These are phyloP conservation scores for Drosophila prolongata DNA, from an alignment of 2,888 invertebrate species.

Conservation along the genomic window DNA sequence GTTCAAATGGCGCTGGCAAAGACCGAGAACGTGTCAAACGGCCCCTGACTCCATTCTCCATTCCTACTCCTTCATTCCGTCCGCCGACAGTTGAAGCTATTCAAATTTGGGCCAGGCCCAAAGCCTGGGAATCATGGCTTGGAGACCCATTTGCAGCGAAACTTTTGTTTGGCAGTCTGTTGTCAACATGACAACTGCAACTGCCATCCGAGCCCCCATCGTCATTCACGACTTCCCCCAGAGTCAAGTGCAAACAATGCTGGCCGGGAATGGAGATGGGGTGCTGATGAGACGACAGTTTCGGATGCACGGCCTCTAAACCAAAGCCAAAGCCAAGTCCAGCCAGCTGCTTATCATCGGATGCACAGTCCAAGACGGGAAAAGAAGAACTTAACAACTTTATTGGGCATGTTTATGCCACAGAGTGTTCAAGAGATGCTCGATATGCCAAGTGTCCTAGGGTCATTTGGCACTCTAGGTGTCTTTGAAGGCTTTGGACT, in stretches of 20 bases:
- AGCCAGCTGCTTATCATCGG: slow-evolving; percentile 30
- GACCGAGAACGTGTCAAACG: slow-evolving; percentile 57
- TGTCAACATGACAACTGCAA: slow-evolving; percentile 36
- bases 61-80: too few relatives aligned
- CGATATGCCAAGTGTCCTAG: slow-evolving; percentile 20
- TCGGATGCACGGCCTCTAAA: not conserved
- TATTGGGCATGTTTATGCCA: slow-evolving; percentile 37
- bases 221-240: slow-evolving; percentile 5
- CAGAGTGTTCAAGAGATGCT: slow-evolving; percentile 24
- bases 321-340: slow-evolving; percentile 8
- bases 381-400: slow-evolving; percentile 19
- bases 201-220: not conserved
- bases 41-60: slow-evolving; percentile 14
- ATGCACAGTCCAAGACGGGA: slow-evolving; percentile 3
- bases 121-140: slow-evolving; percentile 15
- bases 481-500: slow-evolving; percentile 5
- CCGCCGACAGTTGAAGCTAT: slow-evolving; percentile 3
- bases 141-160: slow-evolving; percentile 5
- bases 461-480: slow-evolving; percentile 18
- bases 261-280: not conserved
- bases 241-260: slow-evolving; percentile 40
- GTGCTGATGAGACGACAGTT: not conserved
- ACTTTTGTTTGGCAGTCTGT: slow-evolving; percentile 35
- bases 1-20: slow-evolving; percentile 42
- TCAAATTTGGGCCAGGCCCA: slow-evolving; percentile 22